Base-by-base conservation (phyloP, 2,888 invertebrate species). In the Trimorus sp. region DNA sequence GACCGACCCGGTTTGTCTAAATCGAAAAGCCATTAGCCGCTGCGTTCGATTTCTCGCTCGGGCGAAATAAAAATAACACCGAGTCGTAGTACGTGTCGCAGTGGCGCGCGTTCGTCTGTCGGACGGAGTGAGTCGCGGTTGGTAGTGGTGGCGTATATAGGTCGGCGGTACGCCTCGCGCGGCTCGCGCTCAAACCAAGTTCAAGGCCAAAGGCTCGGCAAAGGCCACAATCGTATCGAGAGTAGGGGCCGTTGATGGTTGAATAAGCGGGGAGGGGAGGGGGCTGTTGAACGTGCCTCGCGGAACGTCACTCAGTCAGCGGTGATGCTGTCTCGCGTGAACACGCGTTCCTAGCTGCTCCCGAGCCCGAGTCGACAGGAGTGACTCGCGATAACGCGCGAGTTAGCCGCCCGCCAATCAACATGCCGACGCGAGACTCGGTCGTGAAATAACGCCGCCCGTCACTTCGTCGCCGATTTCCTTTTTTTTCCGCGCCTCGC, bases 241-340 rank as follows among this genome's bases (percentile, higher is more conserved):
- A 83, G 84, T 84, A 85, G 85, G 79, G 84, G 68, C 79, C 85
- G 85, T 85, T 85, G 86, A 84, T 84, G 84, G 92, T 91, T 92
- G 91, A 90, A 91, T 90, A 92, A 91, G 90, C 93, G 93, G 92
- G 84, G 84, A 87, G 87, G 90, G 88, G 92, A 89, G 93, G 93
- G 93, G 93, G 93, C 93, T 93, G 93, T 93, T 93, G 90, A 92
- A 91, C 93, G 93, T 92, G 92, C 93, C 93, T 93, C 93, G 93
- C 93, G 93, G 91, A 88, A 90, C 91, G 91, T 91, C 91, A 92
- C 90, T 90, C 91, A 91, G 91, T 91, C 89, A 90, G 91, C 91
- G 90, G 90, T 91, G 90, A 91, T 90, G 91, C 91, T 92, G 91
- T 91, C 90, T 91, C 89, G 90, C 89, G 91, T 85, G 83, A 88